Evolutionary conservation across 2,888 invertebrate genomes (phyloP), one percentile per base, ranked within the genome.

Genomic region (Galerucella pusilla): DNA sequence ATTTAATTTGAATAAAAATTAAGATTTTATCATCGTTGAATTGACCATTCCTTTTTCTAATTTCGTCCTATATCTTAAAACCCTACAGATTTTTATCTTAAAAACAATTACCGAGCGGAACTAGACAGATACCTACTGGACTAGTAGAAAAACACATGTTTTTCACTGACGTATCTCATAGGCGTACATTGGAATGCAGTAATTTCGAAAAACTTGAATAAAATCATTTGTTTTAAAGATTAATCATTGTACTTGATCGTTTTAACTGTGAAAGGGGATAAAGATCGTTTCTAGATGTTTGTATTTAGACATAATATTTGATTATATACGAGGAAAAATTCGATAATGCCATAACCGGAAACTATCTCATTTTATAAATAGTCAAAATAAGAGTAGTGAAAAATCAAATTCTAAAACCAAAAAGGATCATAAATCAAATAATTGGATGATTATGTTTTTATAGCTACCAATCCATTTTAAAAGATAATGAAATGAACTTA

Each of bases 121-220:
- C 9, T 35, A n/a, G 12, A 35, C 61, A 35, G 12, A 16, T 61
- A 61, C 61, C 61, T 61, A 61, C 61, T 61, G 61, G 28, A 61
- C 61, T 35, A 28, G 61, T 61, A 61, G n/a, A 28, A 61, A 61
- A 7, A 61, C 61, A 61, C 61, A 35, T 61, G 61, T 61, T 35
- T 4, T 35, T 57, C 10, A 11, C 57, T 57, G 16, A 16, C 20
- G 57, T 20, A 57, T 20, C 54, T 54, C 57, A 57, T 57, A 57
- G 57, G 57, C 57, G 57, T 57, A 57, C 9, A 14, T 7, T 6
- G n/a, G 35, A 42, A 49, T 49, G 14, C 49, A 49, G 3, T 49
- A 1, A 49, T 49, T 14, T 49, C 14, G 49, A 49, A 49, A 14
- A 12, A 49, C 49, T 49, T 49, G 11, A 49, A 14, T 49, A 49